phyloP scores from a whole-genome alignment of 2,113 vertebrate genomes.

The Nothocercus nigrocapillus region DNA sequence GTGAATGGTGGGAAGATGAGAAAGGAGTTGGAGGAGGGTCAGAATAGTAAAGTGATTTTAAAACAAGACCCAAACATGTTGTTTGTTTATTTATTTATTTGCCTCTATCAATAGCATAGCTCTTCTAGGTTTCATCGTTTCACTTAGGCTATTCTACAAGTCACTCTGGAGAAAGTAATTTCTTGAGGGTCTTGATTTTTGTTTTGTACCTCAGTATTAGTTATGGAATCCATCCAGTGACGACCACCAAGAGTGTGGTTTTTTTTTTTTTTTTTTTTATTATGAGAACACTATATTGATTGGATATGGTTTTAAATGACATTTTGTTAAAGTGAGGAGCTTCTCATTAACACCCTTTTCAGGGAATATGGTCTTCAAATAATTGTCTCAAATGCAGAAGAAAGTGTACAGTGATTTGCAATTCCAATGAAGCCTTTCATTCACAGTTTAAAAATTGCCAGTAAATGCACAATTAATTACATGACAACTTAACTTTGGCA shows the following conservation, averaged over 20 bases:
- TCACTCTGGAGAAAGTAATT: background rate
- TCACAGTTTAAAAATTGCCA: conserved; percentile 40
- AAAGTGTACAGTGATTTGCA: background rate
- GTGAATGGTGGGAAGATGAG: background rate
- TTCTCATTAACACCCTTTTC: conserved; percentile 10
- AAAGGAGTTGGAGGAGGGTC: background rate
- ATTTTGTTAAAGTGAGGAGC: conserved; percentile 4
- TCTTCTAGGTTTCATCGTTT: background rate
- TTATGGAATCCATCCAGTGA: background rate
- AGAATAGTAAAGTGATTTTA: background rate
- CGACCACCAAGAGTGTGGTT: background rate
- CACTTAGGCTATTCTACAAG: background rate
- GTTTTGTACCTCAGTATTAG: background rate
- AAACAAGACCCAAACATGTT: no score
- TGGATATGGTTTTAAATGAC: background rate
- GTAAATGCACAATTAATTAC: conserved; percentile 39
- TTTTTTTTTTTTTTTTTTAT: background rate
- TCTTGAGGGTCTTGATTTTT: background rate
- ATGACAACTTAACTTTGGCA: conserved; percentile 23
- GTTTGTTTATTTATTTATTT: no score
- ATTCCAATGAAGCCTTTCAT: conserved; percentile 35
- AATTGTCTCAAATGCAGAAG: background rate
- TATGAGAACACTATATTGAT: background rate
- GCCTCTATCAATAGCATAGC: no score
- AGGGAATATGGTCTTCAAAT: conserved; percentile 2